Conservation (phyloP, 2,888 invertebrate genomes). For the Diarsia rubi region DNA sequence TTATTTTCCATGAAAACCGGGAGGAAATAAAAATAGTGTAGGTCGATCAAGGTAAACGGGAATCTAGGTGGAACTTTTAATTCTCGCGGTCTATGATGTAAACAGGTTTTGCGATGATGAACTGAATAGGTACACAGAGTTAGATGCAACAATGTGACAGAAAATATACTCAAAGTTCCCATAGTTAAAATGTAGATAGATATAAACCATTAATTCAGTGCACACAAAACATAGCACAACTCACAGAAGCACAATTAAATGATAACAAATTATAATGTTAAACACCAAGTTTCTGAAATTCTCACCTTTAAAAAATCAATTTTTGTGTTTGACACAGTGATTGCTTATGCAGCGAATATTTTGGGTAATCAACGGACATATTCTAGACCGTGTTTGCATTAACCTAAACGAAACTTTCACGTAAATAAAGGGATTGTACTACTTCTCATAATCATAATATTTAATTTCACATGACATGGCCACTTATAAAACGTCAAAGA, state of each 20-base stretch:
- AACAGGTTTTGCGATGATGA: not conserved
- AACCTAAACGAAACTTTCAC: not conserved
- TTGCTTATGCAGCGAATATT: not conserved
- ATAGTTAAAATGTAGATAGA: not conserved
- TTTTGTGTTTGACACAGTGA: no score
- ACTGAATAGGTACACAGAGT: not conserved
- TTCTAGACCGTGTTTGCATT: no score
- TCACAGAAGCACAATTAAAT: no score
- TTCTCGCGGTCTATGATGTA: not conserved
- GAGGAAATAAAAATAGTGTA: conserved; percentile 30
- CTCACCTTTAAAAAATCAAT: not conserved
- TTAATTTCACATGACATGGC: no score
- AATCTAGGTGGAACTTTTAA: conserved; percentile 8
- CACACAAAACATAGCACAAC: no score
- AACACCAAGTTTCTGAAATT: not conserved
- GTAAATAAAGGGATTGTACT: not conserved
- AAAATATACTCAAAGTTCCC: not conserved
- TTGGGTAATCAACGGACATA: not conserved
- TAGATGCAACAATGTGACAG: not conserved
- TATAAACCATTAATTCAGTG: no score
- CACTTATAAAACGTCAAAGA: no score
- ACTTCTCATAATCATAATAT: no score
- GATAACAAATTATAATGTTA: not conserved
- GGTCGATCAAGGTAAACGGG: conserved; percentile 3
- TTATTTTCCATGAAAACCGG: conserved; percentile 16